A percentile compares a stretch with the other conserved stretches of the same genome.
Evolutionary conservation across 2,797 vertebrate genomes (phyloP).

Genomic region (Melanotaenia nigrans): DNA sequence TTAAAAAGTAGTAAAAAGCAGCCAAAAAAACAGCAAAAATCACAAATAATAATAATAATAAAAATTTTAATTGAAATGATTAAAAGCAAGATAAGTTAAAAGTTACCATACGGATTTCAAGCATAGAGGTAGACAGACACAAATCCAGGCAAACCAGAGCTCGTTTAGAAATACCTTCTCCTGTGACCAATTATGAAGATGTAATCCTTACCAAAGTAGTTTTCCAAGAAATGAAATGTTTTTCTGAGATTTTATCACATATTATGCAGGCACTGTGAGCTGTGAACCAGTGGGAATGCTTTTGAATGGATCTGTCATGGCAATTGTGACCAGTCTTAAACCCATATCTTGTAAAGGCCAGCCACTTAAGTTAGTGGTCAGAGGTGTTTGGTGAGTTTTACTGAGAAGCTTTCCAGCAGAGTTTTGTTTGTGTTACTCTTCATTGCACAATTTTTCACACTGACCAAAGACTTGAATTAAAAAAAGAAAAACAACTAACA

Average conservation of each 20-base stretch:
- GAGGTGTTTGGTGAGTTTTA: conserved; percentile 37
- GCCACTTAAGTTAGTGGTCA: conserved; percentile 10
- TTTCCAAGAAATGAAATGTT: conserved; percentile 10
- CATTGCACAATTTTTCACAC: background rate
- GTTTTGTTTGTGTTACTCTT: background rate
- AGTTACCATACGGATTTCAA: too few relatives aligned
- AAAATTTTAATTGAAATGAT: too few relatives aligned
- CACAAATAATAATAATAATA: too few relatives aligned
- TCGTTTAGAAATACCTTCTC: conserved; percentile 9
- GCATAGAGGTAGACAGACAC: conserved; percentile 7
- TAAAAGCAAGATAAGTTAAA: too few relatives aligned
- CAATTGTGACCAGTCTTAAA: conserved; percentile 8
- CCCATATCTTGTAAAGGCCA: conserved; percentile 4
- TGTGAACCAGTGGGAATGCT: background rate
- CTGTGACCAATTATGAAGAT: conserved; percentile 10
- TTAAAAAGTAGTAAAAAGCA: too few relatives aligned
- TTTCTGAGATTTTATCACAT: conserved; percentile 10
- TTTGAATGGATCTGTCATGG: conserved; percentile 9
- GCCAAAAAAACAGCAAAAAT: too few relatives aligned
- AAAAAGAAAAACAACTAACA: background rate
- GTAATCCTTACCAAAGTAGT: conserved; percentile 11
- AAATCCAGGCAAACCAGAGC: conserved; percentile 19
- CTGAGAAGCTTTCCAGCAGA: conserved; percentile 62
- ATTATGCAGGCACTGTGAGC: conserved; percentile 5
- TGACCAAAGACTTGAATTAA: background rate